Percentiles rank a stretch among this genome's conserved stretches.
Conservation (phyloP, 2,888 invertebrate genomes). For the Erebia palarica region DNA sequence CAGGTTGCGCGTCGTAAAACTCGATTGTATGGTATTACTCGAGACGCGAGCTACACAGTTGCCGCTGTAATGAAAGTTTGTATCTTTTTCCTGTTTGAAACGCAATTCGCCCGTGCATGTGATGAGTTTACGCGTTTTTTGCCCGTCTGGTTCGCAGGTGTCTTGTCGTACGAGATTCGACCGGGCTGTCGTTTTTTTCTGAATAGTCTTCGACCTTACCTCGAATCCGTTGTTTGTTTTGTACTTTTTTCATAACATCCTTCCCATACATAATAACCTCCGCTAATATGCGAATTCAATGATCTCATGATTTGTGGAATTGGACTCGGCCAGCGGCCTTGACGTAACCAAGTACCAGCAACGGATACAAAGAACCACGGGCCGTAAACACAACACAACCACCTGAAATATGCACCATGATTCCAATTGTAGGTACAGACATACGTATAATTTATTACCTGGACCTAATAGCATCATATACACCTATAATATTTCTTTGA, state of each 20-base stretch:
- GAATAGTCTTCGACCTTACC: constrained; percentile 58
- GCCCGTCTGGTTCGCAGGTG: constrained; percentile 73
- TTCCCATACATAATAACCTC: constrained; percentile 45
- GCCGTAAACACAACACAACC: constrained; percentile 29
- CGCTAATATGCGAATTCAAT: constrained; percentile 40
- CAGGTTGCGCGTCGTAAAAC: constrained; percentile 17
- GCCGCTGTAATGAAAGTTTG: constrained; percentile 33
- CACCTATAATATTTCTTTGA: background rate
- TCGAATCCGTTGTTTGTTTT: constrained; percentile 63
- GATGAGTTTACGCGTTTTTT: constrained; percentile 55
- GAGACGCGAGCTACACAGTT: constrained; percentile 32
- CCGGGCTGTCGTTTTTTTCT: constrained; percentile 57
- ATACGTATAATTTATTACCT: background rate
- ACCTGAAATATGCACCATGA: constrained; percentile 26
- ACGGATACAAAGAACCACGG: constrained; percentile 27
- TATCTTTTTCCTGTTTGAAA: constrained; percentile 33
- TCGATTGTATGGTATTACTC: constrained; percentile 30
- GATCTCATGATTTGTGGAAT: constrained; percentile 42
- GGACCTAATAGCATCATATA: background rate
- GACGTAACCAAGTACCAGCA: constrained; percentile 34
- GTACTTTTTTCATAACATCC: constrained; percentile 55
- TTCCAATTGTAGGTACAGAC: constrained; percentile 10
- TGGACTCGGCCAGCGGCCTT: constrained; percentile 33
- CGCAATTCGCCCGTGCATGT: constrained; percentile 36
- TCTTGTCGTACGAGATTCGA: constrained; percentile 54